phyloP scores from a whole-genome alignment of 2,888 invertebrate species.

The Eudasyphora cyanicolor region DNA sequence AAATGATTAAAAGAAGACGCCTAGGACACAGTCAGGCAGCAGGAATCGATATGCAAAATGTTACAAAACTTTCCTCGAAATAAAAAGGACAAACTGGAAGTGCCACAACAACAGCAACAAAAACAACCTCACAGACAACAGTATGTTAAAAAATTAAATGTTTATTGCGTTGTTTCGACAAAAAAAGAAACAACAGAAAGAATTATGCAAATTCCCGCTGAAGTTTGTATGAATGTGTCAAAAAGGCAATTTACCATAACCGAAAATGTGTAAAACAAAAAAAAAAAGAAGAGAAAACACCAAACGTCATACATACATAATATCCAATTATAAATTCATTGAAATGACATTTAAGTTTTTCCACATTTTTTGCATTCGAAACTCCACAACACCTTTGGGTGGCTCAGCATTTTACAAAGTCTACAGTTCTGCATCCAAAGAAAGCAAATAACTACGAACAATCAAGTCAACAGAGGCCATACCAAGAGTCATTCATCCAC shows the following conservation, averaged over 20 bases:
- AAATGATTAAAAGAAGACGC: conserved; percentile 61
- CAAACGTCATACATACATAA: conserved; percentile 62
- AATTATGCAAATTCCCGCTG: conserved; percentile 67
- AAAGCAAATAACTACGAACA: conserved; percentile 32
- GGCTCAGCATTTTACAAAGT: neutral
- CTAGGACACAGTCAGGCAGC: conserved; percentile 6
- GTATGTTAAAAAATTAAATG: conserved; percentile 50
- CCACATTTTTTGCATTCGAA: conserved; percentile 10
- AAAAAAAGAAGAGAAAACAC: too few species aligned
- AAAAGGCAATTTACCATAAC: conserved; percentile 67
- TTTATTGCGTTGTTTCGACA: conserved; percentile 52
- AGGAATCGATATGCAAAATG: conserved; percentile 66
- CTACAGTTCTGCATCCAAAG: neutral
- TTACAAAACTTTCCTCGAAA: conserved; percentile 8
- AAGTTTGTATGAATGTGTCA: conserved; percentile 60
- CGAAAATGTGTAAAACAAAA: conserved; percentile 43
- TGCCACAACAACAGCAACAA: conserved; percentile 30
- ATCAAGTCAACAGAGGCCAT: conserved; percentile 56
- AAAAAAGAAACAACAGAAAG: conserved; percentile 34
- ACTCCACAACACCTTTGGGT: conserved; percentile 34
- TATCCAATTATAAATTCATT: conserved; percentile 71
- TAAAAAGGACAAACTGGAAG: conserved; percentile 20
- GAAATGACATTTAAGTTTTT: conserved; percentile 69
- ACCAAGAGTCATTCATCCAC: too few species aligned
- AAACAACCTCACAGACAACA: neutral